Base-by-base conservation (phyloP, 2,113 vertebrate species). In the Limanda limanda region DNA sequence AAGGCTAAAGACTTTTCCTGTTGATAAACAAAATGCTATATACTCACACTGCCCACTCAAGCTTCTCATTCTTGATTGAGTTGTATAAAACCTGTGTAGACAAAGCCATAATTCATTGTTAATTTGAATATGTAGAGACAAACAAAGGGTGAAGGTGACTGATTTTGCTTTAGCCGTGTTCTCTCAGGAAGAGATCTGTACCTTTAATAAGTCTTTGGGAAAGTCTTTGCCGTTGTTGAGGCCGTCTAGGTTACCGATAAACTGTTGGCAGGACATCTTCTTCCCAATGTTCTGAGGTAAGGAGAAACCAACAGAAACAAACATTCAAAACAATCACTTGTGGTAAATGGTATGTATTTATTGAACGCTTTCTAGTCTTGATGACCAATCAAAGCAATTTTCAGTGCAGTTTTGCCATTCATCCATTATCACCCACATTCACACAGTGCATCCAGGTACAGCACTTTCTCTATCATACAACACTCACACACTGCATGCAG, bases 31-130 rank as follows among this genome's bases (percentile, higher is more conserved):
- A 57, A 68, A 72, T 24, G 15, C 45, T 51, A 78, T 51, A 78
- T 94, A 98, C 97, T 99, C 93, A 99, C 97, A 99, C 96, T 71
- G 97, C 97, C 97, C 97, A 99, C 87, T 99, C 97, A 31, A 99
- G 95, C 92, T 99, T 99, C 89, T 99, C 97, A 48, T 99, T 99
- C 95, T 98, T 99, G 94, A 99, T 99, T 25, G 97, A 99, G 92
- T 97, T 99, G 84, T 99, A 99, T 27, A 99, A 94, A 54, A 96
- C 92, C 97, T 99, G 93, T 65, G 84, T 88, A 74, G 87, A 88
- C 51, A 84, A 80, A 82, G 42, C 12, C 66, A 62, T 4, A 42
- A 52, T 23, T 15, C 7, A 35, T 68, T 3, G 31, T 56, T 24
- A 15, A 52, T 13, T 60, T 52, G 31, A 45, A 21, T 23, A n/a